Percentiles rank a stretch among this genome's conserved stretches.
Evolutionary conservation across 2,113 vertebrate species (phyloP).

Genomic region (Campylomormyrus numenius): DNA sequence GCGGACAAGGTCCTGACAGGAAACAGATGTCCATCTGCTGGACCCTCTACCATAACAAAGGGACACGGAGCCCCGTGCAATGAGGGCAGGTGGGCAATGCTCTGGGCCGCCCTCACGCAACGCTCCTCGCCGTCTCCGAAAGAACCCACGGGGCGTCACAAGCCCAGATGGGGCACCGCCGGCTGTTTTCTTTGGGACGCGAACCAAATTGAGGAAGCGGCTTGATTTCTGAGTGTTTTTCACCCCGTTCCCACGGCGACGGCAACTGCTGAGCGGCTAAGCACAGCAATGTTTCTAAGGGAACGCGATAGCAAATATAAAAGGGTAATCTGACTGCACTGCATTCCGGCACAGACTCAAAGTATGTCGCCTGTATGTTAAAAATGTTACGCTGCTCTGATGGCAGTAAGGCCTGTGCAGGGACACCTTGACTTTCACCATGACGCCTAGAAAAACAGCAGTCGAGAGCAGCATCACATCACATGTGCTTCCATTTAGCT

Average conservation of each 20-base stretch:
- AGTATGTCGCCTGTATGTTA: background rate
- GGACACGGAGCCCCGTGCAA: conserved; percentile 9
- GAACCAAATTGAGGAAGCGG: conserved; percentile 16
- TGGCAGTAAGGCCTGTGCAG: conserved; percentile 19
- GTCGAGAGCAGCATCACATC: background rate
- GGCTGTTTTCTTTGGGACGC: conserved; percentile 7
- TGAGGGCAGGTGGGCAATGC: background rate
- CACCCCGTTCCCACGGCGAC: conserved; percentile 28
- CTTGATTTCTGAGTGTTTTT: conserved; percentile 33
- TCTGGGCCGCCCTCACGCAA: background rate
- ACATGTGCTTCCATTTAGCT: background rate
- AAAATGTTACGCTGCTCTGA: conserved; percentile 15
- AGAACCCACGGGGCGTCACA: background rate
- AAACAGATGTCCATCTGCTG: conserved; percentile 41
- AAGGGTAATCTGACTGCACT: conserved; percentile 21
- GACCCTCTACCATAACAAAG: conserved; percentile 3
- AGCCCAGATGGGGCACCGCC: background rate
- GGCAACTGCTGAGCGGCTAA: conserved; percentile 13
- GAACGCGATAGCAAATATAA: conserved; percentile 34
- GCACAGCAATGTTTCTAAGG: conserved; percentile 34
- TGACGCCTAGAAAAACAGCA: background rate
- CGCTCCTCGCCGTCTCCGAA: background rate
- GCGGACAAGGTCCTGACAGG: conserved; percentile 21
- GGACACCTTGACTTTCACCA: background rate
- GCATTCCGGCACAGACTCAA: conserved; percentile 9